Evolutionary conservation across 1,140 invertebrate genomes (phyloP), one percentile per base, ranked within the genome.

Genomic region (Battus philenor): DNA sequence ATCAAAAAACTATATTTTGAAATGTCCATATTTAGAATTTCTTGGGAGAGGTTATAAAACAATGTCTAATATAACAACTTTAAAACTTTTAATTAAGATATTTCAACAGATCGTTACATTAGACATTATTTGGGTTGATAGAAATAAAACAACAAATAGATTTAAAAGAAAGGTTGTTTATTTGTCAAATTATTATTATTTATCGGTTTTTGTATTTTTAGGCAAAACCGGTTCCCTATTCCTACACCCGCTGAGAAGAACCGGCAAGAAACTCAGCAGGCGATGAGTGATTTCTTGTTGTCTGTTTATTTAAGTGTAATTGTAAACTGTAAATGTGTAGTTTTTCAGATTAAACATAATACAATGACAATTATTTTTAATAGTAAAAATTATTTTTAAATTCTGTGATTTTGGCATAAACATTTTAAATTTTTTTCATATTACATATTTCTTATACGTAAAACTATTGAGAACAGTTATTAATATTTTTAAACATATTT

Each of bases 241-340:
- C 62, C 68, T 61, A 60, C 13, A 58, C 57, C 68, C 55, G 52
- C 60, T 75, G 74, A 78, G 74, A 77, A 77, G 74, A 78, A 75
- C 57, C 68, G 74, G 69, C 66, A 78, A 77, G 68, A 77, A 78
- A 78, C 74, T 78, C 74, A 68, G 68, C 51, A 65, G 60, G 49
- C 39, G 38, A 31, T 53, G 18, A 26, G 41, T 17, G 17, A 49
- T 34, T 29, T 29, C 43, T 32, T 54, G n/a, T 43, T 41, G 47
- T 20, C 31, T 52, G n/a, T n/a, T n/a, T n/a, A n/a, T n/a, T n/a
- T n/a, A n/a, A n/a, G n/a, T n/a, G n/a, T 41, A 34, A 34, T 27
- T 13, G 47, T 33, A 8, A 18, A 29, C 27, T 34, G 20, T 47
- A 29, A 34, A 4, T 20, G 33, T 16, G 15, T 41, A 34, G 8